Evolutionary conservation across 1,140 invertebrate species (phyloP).

Genomic region (Melanaphis sacchari): DNA sequence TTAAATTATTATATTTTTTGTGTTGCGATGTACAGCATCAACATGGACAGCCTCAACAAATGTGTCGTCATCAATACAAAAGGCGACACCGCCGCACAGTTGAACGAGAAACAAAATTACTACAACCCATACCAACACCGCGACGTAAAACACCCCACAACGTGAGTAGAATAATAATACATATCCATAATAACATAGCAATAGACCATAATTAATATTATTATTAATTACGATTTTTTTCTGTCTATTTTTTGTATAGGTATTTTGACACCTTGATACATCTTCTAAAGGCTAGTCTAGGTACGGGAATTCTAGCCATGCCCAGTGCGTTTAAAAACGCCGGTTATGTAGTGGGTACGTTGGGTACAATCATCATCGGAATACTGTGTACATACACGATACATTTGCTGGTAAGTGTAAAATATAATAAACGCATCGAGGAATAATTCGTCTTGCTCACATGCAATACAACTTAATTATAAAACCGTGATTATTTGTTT

Average conservation of each 20-base stretch:
- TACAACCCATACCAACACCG: constrained; percentile 74
- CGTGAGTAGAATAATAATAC: constrained; percentile 68
- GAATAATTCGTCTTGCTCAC: not conserved
- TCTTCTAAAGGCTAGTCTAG: constrained; percentile 84
- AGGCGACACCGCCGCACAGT: not conserved
- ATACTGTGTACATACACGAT: constrained; percentile 82
- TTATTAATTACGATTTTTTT: not conserved
- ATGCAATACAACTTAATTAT: too few species aligned
- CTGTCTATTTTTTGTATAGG: constrained; percentile 64
- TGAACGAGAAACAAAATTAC: constrained; percentile 35
- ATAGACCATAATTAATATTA: not conserved
- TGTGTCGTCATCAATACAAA: not conserved
- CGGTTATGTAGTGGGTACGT: constrained; percentile 73
- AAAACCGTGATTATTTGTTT: not conserved
- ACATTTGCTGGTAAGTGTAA: constrained; percentile 70
- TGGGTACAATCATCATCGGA: constrained; percentile 75
- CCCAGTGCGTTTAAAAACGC: constrained; percentile 82
- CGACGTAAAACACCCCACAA: constrained; percentile 74
- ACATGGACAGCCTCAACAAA: constrained; percentile 41
- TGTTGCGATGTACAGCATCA: not conserved
- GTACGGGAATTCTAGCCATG: constrained; percentile 90
- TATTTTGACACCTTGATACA: constrained; percentile 82
- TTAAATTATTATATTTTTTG: not conserved
- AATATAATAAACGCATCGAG: not conserved
- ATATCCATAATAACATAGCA: not conserved